Percentiles rank a stretch among this genome's conserved stretches.
Evolutionary conservation across 2,888 invertebrate genomes (phyloP).

Genomic region (Lasius fuliginosus): DNA sequence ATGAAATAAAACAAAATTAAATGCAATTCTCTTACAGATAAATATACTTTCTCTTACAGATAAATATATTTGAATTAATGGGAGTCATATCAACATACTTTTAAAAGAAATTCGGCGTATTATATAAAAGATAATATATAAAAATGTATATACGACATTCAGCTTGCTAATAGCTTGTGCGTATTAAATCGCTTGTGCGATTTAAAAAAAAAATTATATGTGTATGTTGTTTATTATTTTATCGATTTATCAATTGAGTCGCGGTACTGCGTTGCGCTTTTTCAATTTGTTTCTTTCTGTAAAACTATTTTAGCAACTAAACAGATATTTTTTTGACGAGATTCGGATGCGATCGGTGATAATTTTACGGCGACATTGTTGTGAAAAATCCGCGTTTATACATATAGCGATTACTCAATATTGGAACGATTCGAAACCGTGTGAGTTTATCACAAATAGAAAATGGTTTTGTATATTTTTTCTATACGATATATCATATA

Average conservation of each 20-base stretch:
- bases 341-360: neutral
- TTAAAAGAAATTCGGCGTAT: neutral
- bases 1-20: neutral
- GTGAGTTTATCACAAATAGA: slow-evolving; percentile 1
- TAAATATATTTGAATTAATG: slow-evolving; percentile 15
- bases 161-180: neutral
- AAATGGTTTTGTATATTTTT: neutral
- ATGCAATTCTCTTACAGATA: neutral
- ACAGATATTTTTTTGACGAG: neutral
- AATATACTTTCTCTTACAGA: neutral
- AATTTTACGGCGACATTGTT: neutral
- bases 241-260: neutral
- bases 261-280: neutral
- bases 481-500: neutral
- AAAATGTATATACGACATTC: neutral
- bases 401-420: neutral
- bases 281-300: neutral
- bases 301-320: neutral
- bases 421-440: neutral
- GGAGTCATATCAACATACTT: neutral
- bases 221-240: neutral
- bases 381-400: neutral
- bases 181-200: neutral
- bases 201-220: neutral
- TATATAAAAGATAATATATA: neutral